Percentiles rank a stretch among this genome's conserved stretches.
These are phyloP conservation scores for Lacerta bilineata DNA, from an alignment of 2,797 vertebrate genomes.

Conservation along the genomic window DNA sequence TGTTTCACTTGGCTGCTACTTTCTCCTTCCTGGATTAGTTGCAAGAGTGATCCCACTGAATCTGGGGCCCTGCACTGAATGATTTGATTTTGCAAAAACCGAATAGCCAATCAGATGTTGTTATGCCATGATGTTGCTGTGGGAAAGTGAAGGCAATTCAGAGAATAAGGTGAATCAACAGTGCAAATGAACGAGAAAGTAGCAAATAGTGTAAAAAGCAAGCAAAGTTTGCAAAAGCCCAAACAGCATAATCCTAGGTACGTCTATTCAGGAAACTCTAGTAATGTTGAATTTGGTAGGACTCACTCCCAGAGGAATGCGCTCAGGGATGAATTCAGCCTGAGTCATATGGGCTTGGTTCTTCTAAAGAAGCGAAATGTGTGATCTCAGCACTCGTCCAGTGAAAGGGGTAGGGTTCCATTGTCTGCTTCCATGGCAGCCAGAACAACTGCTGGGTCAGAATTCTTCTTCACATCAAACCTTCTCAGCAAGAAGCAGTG, in stretches of 20 bases:
- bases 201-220: not conserved
- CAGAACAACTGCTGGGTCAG: not conserved
- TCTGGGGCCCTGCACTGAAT: not conserved
- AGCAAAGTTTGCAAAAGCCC: not conserved
- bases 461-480: not conserved
- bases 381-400: not conserved
- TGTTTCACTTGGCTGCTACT: not conserved
- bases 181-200: not conserved
- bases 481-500: not conserved
- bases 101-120: not conserved
- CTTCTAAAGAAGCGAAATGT: not conserved
- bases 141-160: conserved; percentile 5
- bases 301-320: not conserved
- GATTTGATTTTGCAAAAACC: not conserved
- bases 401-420: conserved; percentile 4
- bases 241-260: not conserved
- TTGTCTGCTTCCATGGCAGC: not conserved
- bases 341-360: not conserved
- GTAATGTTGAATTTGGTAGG: not conserved
- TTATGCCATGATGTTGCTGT: not conserved
- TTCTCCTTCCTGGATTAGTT: not conserved
- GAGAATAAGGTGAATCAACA: not conserved
- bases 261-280: too few relatives aligned
- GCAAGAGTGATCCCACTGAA: not conserved
- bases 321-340: not conserved